phyloP scores from a whole-genome alignment of 2,113 vertebrate species.

The Passer domesticus region DNA sequence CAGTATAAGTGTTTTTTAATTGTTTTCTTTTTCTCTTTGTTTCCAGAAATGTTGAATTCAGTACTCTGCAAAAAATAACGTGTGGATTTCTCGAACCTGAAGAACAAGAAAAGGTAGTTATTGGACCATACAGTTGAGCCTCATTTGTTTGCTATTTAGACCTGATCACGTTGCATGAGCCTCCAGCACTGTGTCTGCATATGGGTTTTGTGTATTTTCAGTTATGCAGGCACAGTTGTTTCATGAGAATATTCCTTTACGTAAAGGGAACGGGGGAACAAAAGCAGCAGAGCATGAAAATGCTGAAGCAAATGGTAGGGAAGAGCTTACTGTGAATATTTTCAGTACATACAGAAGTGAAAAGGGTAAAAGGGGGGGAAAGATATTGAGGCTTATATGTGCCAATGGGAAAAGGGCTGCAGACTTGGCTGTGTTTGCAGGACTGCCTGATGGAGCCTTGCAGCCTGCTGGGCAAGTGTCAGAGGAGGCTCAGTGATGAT shows the following conservation, averaged over 20 bases:
- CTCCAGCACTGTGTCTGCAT: not conserved
- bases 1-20: not conserved
- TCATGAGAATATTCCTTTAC: not conserved
- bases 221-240: not conserved
- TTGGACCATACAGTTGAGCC: not conserved
- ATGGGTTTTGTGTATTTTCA: not conserved
- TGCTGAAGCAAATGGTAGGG: not conserved
- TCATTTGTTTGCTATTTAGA: not conserved
- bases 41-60: conserved; percentile 73
- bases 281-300: not conserved
- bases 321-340: not conserved
- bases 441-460: not conserved
- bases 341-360: not conserved
- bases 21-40: not conserved
- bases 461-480: not conserved
- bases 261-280: not conserved
- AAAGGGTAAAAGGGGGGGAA: not conserved
- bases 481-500: not conserved
- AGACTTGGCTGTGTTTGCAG: not conserved
- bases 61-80: conserved; percentile 34
- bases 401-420: not conserved
- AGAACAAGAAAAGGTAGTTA: conserved; percentile 76
- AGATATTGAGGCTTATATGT: not conserved
- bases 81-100: conserved; percentile 71
- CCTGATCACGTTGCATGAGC: not conserved